Evolutionary conservation across 2,888 invertebrate species (phyloP).

Genomic region (Aphodius granarius): DNA sequence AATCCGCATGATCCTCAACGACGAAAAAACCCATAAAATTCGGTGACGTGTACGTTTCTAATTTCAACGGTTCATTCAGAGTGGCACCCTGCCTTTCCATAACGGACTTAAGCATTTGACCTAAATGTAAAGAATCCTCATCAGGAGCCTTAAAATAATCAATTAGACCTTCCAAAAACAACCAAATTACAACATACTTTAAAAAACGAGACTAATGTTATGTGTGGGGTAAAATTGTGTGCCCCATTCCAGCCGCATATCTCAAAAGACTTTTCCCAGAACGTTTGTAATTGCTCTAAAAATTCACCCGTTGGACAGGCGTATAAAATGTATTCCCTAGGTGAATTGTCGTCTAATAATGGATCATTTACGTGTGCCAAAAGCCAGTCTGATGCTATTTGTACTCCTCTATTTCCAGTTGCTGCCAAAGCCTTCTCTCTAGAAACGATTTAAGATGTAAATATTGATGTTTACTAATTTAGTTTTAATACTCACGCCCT

Average conservation of each 20-base stretch:
- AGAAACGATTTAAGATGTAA: constrained; percentile 38
- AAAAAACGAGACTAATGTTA: constrained; percentile 87
- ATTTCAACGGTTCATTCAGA: constrained; percentile 65
- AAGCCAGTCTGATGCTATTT: constrained; percentile 89
- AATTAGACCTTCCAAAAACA: constrained; percentile 12
- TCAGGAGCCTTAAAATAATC: constrained; percentile 67
- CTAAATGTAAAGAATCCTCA: constrained; percentile 69
- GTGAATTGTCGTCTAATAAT: constrained; percentile 72
- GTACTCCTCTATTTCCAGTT: constrained; percentile 85
- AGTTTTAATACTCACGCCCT: constrained; percentile 72
- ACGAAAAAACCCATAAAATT: constrained; percentile 93
- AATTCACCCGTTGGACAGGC: constrained; percentile 81
- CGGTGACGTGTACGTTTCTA: constrained; percentile 83
- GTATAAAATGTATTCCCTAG: constrained; percentile 85
- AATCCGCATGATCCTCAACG: constrained; percentile 78
- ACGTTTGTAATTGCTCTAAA: constrained; percentile 70
- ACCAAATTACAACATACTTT: constrained; percentile 60
- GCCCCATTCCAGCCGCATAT: constrained; percentile 87
- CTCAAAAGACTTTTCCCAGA: constrained; percentile 76
- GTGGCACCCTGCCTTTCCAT: constrained; percentile 70
- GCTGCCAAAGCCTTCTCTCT: constrained; percentile 89
- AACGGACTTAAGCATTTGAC: constrained; percentile 72
- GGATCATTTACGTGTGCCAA: constrained; percentile 87
- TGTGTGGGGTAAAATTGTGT: constrained; percentile 87
- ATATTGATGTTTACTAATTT: constrained; percentile 2